Base-by-base conservation (phyloP, 2,888 invertebrate genomes). In the Macaria liturata region DNA sequence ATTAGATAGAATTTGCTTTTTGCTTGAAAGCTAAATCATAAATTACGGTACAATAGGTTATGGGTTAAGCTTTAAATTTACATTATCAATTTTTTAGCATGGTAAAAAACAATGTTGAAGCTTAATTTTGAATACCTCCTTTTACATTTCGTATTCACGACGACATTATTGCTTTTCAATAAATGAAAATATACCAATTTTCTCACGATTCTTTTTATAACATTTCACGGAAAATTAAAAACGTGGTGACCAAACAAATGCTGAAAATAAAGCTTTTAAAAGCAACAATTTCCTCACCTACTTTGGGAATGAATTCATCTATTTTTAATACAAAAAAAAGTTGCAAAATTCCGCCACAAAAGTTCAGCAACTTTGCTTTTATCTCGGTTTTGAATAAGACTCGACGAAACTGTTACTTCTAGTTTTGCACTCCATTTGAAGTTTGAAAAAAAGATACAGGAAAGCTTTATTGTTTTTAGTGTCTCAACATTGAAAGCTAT, bases 321-420 rank as follows among this genome's bases (percentile, higher is more conserved):
- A n/a, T 42, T 42, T 42, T n/a, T 42, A n/a, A 42, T 42, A 42
- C 6, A 42, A 42, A 46, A 42, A n/a, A 46, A 53, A 53, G 5
- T 20, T 43, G 9, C 3, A 40, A 42, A n/a, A 47, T 20, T 51
- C 45, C 37, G n/a, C 34, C 3, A 4, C 46, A n/a, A 9, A 47
- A 54, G 47, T 54, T 53, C 46, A 46, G 31, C 46, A 46, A 54
- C 53, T 54, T 54, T 54, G 42, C 53, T 54, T 47, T 54, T 54
- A 54, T 54, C 53, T 54, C 42, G 47, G 53, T 54, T 54, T 46
- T 54, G 46, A 54, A 54, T 54, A 47, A 54, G 34, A 47, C 53
- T 42, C 46, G 34, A 47, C 42, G 42, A 54, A 54, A 32, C 46
- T 54, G 47, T 54, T 47, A 47, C 43, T 37, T 48, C 8, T 57